Percentiles rank a stretch among this genome's conserved stretches.
These are phyloP conservation scores for Donacobius atricapilla DNA, from an alignment of 2,113 vertebrate genomes.

Conservation along the genomic window DNA sequence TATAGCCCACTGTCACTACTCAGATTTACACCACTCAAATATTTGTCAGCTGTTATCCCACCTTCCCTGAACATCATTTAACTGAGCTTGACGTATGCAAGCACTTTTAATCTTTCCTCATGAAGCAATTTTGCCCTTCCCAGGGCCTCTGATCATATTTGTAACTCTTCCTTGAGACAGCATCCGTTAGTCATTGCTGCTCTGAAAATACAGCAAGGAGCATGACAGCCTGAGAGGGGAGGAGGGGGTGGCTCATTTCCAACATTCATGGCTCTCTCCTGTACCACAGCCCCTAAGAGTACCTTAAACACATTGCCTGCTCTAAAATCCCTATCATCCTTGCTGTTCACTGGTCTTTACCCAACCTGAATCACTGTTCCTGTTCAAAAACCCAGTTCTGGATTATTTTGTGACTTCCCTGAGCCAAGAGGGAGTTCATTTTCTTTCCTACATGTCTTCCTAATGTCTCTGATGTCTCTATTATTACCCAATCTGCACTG, in stretches of 20 bases:
- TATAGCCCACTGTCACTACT: not conserved
- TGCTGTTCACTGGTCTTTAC: not conserved
- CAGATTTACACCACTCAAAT: slow-evolving; percentile 44
- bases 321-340: not conserved
- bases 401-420: not conserved
- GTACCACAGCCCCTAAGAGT: not conserved
- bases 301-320: not conserved
- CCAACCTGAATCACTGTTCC: not conserved
- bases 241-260: not conserved
- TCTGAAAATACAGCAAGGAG: not conserved
- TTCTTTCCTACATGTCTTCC: slow-evolving; percentile 22
- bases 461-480: slow-evolving; percentile 29
- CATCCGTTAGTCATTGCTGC: not conserved
- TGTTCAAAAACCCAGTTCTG: not conserved
- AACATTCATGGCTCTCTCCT: not conserved
- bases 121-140: slow-evolving; percentile 24
- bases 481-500: slow-evolving; percentile 36
- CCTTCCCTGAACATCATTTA: slow-evolving; percentile 23
- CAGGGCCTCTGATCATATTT: slow-evolving; percentile 11
- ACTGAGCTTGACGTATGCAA: not conserved
- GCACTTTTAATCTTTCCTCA: slow-evolving; percentile 32
- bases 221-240: not conserved
- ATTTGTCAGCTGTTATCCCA: slow-evolving; percentile 44
- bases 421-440: not conserved
- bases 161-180: slow-evolving; percentile 25